A percentile compares a stretch with the other conserved stretches of the same genome.
Conservation (phyloP, 2,797 vertebrate genomes). For the Platyrinchus mystaceus region DNA sequence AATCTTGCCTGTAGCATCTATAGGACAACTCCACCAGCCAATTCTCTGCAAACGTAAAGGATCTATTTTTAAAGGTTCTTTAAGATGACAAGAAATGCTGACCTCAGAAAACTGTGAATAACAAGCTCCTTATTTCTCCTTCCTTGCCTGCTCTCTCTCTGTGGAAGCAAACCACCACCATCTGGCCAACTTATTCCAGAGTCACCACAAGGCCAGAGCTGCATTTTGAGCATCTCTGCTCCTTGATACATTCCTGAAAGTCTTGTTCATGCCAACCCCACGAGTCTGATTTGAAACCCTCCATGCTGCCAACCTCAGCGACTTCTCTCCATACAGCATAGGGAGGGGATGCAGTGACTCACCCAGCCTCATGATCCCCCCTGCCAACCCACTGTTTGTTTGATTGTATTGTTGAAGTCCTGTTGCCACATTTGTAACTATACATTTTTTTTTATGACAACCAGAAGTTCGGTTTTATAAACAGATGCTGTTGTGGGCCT, state of each 20-base stretch:
- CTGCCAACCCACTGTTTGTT: slow-evolving; percentile 46
- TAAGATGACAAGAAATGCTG: slow-evolving; percentile 17
- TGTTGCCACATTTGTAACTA: slow-evolving; percentile 61
- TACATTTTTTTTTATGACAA: slow-evolving; percentile 33
- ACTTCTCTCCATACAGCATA: background rate
- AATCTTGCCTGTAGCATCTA: background rate
- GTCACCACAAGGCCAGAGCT: background rate
- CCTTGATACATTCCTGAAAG: background rate
- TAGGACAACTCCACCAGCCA: background rate
- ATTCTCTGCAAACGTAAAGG: background rate
- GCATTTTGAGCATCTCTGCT: background rate
- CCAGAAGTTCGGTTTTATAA: slow-evolving; percentile 68
- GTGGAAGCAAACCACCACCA: background rate
- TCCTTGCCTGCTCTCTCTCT: background rate
- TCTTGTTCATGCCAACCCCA: background rate
- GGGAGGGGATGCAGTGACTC: slow-evolving; percentile 8
- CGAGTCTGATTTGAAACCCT: background rate
- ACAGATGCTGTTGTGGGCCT: slow-evolving; percentile 72
- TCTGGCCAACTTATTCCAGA: background rate
- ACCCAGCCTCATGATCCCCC: background rate
- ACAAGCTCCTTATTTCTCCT: background rate
- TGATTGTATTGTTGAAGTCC: slow-evolving; percentile 29
- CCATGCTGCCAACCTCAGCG: fast-evolving
- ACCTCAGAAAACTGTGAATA: slow-evolving; percentile 17
- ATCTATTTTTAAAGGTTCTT: slow-evolving; percentile 17